A percentile compares a stretch with the other conserved stretches of the same genome.
Conservation (phyloP, 2,888 invertebrate species). For the Latrodectus hesperus region DNA sequence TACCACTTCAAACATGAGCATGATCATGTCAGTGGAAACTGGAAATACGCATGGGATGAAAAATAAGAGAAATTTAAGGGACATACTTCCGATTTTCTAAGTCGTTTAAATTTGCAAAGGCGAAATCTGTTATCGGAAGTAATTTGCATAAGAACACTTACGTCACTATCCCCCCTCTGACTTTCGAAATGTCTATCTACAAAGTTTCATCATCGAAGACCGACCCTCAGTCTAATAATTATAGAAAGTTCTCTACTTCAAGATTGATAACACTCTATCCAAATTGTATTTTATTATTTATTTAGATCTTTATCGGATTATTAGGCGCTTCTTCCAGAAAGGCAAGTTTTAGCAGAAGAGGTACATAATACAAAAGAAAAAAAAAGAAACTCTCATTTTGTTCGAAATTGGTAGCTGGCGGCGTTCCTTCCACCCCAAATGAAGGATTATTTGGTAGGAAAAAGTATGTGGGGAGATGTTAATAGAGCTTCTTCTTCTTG, state of each 20-base stretch:
- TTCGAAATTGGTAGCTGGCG: conserved; percentile 2
- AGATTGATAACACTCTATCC: conserved; percentile 56
- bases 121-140: too few relatives aligned
- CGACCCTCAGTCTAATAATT: too few relatives aligned
- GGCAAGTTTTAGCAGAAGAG: neutral
- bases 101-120: too few relatives aligned
- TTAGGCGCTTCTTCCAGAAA: conserved; percentile 8
- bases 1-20: too few relatives aligned
- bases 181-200: too few relatives aligned
- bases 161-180: too few relatives aligned
- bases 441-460: conserved; percentile 46
- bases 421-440: conserved; percentile 17
- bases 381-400: conserved; percentile 1
- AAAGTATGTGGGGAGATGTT: conserved; percentile 21
- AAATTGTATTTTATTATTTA: conserved; percentile 65
- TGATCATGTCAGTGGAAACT: too few relatives aligned
- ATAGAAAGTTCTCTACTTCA: neutral
- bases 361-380: neutral
- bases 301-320: conserved; percentile 63
- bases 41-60: too few relatives aligned
- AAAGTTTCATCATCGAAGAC: too few relatives aligned
- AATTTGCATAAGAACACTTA: too few relatives aligned
- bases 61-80: too few relatives aligned
- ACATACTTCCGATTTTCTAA: too few relatives aligned
- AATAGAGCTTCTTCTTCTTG: conserved; percentile 25